Base-by-base conservation (phyloP, 2,113 vertebrate species). In the Eupsittula cactorum region DNA sequence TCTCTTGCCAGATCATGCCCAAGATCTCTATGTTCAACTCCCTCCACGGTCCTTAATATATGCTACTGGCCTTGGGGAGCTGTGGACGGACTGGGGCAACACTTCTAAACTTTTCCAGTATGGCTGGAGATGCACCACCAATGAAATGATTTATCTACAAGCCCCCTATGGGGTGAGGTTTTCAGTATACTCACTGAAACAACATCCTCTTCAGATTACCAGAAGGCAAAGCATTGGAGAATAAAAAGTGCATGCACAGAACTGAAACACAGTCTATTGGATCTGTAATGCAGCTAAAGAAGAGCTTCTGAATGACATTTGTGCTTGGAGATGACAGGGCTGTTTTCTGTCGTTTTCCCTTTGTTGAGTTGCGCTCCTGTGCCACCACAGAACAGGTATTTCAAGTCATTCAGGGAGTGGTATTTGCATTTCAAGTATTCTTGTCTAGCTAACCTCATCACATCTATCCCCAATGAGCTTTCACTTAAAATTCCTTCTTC, bases 61-160 rank as follows among this genome's bases (percentile, higher is more conserved):
- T 17, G 97, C 97, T 28, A 93, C 98, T 69, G 97, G 98, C 31
- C 97, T 98, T 12, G 94, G 95, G 33, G 98, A 98, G 70, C 93
- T 98, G 27, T 98, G 98, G 98, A 88, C 82, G 11, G 98, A 97
- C 71, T 86, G 88, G 80, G 95, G 93, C 69, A 86, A 88, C 50
- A 90, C 86, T 13, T 90, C 70, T 49, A 98, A 98, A 78, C 98
- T 98, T 79, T 93, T 53, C 59, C 98, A 98, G 90, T 98, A 96
- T 28, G 98, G 98, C 62, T 98, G 98, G 98, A 96, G 98, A 79
- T 97, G 97, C 44, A 95, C 89, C 55, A 98, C 97, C 67, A 98
- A 96, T 39, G 97, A 98, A 96, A 98, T 67, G 60, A 94, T 27
- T 98, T 98, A 68, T 95, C 96, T 6, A 41, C 67, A 18, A 67